phyloP scores from a whole-genome alignment of 2,888 invertebrate species.

The Scrobipalpa atriplicella region DNA sequence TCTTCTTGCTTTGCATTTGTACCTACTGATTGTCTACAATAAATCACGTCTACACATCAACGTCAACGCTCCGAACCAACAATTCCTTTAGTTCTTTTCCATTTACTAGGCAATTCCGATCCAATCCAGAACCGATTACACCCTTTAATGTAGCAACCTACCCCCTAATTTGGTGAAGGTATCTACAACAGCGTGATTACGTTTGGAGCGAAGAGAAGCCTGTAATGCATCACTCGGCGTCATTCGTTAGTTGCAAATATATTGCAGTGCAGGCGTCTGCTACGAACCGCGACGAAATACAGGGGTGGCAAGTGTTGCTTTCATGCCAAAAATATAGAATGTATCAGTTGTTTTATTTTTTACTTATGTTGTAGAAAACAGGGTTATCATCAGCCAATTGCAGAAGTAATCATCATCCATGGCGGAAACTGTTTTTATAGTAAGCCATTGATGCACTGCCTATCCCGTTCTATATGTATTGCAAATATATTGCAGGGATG shows the following conservation, averaged over 20 bases:
- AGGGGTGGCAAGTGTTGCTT: neutral
- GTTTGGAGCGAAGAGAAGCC: slow-evolving; percentile 38
- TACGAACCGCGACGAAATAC: slow-evolving; percentile 40
- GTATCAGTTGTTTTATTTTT: too few species aligned
- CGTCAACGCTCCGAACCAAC: neutral
- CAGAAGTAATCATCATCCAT: neutral
- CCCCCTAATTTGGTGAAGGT: slow-evolving; percentile 15
- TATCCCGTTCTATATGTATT: too few species aligned
- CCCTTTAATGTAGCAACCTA: neutral
- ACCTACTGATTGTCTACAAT: neutral
- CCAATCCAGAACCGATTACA: neutral
- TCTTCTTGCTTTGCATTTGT: neutral
- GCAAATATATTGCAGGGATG: too few species aligned
- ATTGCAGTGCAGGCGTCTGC: slow-evolving; percentile 62
- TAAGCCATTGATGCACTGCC: too few species aligned
- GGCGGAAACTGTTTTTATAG: too few species aligned
- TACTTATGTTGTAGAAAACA: too few species aligned
- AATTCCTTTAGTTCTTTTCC: neutral
- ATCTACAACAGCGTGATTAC: slow-evolving; percentile 11
- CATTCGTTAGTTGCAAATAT: slow-evolving; percentile 66
- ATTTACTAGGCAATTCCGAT: neutral
- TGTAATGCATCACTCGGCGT: slow-evolving; percentile 56
- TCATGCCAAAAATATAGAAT: too few species aligned
- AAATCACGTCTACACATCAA: slow-evolving; percentile 2
- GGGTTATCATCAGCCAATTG: too few species aligned